These are phyloP conservation scores for Penaeus vannamei DNA, from an alignment of 1,140 invertebrate genomes.

Conservation along the genomic window DNA sequence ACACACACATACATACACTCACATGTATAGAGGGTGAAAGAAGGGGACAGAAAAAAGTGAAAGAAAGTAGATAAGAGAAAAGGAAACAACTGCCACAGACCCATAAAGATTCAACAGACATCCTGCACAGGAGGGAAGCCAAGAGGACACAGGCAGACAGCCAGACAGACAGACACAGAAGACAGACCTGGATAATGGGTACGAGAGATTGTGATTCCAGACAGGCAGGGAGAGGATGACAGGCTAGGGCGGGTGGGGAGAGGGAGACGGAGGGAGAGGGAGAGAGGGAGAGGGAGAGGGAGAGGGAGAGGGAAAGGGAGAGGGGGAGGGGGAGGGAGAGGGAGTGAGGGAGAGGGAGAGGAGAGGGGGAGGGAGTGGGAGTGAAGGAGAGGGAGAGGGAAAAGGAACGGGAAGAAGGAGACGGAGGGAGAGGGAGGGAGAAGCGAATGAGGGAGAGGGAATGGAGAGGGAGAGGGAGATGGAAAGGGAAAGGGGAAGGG, in stretches of 20 bases:
- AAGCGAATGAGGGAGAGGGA: background rate
- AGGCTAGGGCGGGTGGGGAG: background rate
- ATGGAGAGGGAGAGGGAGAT: background rate
- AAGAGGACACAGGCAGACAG: too few species aligned
- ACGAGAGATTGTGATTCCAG: too few species aligned
- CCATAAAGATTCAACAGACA: too few species aligned
- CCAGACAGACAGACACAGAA: too few species aligned
- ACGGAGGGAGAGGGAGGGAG: background rate
- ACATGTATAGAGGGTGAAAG: too few species aligned
- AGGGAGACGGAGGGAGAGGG: background rate
- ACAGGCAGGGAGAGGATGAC: background rate
- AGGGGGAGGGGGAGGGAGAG: background rate
- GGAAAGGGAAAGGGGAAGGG: background rate
- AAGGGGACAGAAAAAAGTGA: too few species aligned
- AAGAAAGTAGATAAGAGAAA: too few species aligned
- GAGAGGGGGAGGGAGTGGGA: background rate
- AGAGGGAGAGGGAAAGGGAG: background rate
- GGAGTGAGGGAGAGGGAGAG: background rate
- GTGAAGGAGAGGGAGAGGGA: background rate
- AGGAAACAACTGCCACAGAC: too few species aligned
- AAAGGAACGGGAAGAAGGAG: background rate
- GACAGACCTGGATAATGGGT: too few species aligned
- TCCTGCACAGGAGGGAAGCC: too few species aligned
- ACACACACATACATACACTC: too few species aligned
- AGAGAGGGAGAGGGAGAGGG: background rate